Evolutionary conservation across 2,797 vertebrate genomes (phyloP).

Genomic region (Epinephelus coioides): DNA sequence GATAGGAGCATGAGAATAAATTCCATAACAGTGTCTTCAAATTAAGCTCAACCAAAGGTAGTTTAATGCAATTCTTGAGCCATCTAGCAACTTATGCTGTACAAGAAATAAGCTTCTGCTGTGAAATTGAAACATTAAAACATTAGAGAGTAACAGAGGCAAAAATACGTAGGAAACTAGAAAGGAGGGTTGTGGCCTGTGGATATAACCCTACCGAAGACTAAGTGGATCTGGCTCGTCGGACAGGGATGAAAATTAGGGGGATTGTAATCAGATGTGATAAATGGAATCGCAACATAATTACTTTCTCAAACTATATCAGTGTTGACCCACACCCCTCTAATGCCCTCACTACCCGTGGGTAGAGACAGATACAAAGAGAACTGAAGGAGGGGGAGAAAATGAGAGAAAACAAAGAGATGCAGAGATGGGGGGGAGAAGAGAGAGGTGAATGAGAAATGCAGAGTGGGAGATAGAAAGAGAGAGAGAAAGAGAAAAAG

Average conservation of each 20-base stretch:
- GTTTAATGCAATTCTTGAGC: neutral
- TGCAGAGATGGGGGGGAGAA: neutral
- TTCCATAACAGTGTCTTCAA: neutral
- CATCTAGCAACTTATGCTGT: neutral
- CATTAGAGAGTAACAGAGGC: neutral
- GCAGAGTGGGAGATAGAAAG: conserved; percentile 7
- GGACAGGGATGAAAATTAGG: conserved; percentile 45
- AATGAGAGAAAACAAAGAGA: conserved; percentile 17
- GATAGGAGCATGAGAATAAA: neutral
- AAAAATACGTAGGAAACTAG: conserved; percentile 3
- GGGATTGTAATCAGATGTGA: conserved; percentile 72
- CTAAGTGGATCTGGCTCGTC: conserved; percentile 44
- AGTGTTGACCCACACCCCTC: conserved; percentile 64
- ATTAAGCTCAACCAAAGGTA: neutral
- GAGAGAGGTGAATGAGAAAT: conserved; percentile 11
- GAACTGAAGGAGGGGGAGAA: conserved; percentile 13
- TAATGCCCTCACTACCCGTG: conserved; percentile 44
- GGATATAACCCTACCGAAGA: conserved; percentile 54
- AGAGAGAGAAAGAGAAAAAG: conserved; percentile 8
- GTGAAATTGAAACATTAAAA: conserved; percentile 4
- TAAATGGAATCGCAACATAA: conserved; percentile 74
- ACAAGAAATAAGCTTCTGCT: conserved; percentile 1
- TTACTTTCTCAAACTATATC: conserved; percentile 70
- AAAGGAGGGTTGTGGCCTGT: conserved; percentile 17
- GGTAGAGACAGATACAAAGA: conserved; percentile 24